Evolutionary conservation across 2,113 vertebrate genomes (phyloP), one percentile per base, ranked within the genome.

Genomic region (Panthera uncia): DNA sequence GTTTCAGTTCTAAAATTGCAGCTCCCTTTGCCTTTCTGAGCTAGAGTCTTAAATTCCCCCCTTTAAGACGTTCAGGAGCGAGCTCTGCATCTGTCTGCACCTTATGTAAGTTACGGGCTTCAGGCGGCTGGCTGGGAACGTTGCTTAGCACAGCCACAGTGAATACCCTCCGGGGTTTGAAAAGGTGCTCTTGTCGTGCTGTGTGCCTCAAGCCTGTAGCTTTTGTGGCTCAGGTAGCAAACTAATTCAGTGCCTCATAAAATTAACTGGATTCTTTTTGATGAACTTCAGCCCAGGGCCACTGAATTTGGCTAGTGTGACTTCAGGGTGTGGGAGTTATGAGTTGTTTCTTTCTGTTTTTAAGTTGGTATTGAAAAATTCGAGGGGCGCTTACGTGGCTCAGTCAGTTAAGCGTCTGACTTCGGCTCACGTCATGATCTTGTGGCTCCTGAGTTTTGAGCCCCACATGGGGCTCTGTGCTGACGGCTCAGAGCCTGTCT

Each of bases 91-190:
- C 50, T 16, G 14, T 38, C 31, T 12, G 63, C 15, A 23, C 29
- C 82, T 25, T 2, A 0, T 0, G 2, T 41, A 31, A 9, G 74
- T 10, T 7, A n/a, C 15, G 57, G 7, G 15, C 38, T 55, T 50
- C 5, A 7, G 29, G 36, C 2, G 27, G 0, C 50, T 7, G 38
- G 36, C 69, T 5, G 25, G 41, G 38, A 29, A 2, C 0, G 0
- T 15, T 1, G 4, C 71, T 48, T 14, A 11, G 61, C 31, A 7
- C 0, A 66, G 80, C 85, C 45, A 29, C 91, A 0, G 11, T 0
- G 52, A 41, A 3, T 3, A 0, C 33, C 31, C 45, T 14, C 8
- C 55, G 12, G 5, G 29, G 4, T 12, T 23, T 18, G 69, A 23
- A n/a, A 41, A 91, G 74, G 36, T 23, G 25, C 81, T 27, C 3